Evolutionary conservation across 2,113 vertebrate genomes (phyloP).

Genomic region (Bambusicola thoracicus): DNA sequence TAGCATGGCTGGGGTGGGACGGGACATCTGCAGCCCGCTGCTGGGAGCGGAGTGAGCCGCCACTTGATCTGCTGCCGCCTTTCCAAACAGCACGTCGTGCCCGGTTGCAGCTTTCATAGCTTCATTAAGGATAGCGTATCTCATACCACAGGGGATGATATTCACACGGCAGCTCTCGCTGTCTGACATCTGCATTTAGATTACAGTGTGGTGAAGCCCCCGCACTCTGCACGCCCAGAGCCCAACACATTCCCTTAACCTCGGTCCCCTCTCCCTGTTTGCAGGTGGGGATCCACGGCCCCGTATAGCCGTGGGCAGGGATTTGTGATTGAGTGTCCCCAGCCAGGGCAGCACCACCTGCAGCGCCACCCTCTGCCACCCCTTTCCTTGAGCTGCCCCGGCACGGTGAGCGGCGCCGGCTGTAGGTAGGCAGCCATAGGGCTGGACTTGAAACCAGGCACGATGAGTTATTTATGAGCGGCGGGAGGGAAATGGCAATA

Average conservation of each 20-base stretch:
- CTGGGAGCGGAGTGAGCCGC: background rate
- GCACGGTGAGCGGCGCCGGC: background rate
- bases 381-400: background rate
- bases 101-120: background rate
- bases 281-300: fast-evolving
- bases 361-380: background rate
- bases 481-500: background rate
- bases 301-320: background rate
- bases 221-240: fast-evolving
- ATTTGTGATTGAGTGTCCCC: fast-evolving
- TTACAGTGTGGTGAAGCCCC: fast-evolving
- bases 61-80: background rate
- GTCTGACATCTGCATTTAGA: background rate
- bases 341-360: background rate
- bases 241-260: background rate
- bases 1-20: no score
- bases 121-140: background rate
- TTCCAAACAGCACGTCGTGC: background rate
- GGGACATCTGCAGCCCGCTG: background rate
- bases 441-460: background rate
- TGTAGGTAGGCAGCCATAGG: background rate
- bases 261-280: background rate
- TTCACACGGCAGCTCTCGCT: background rate
- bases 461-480: conserved; percentile 17
- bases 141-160: background rate